These are phyloP conservation scores for Pituophis catenifer DNA, from an alignment of 2,113 vertebrate genomes.

Conservation along the genomic window DNA sequence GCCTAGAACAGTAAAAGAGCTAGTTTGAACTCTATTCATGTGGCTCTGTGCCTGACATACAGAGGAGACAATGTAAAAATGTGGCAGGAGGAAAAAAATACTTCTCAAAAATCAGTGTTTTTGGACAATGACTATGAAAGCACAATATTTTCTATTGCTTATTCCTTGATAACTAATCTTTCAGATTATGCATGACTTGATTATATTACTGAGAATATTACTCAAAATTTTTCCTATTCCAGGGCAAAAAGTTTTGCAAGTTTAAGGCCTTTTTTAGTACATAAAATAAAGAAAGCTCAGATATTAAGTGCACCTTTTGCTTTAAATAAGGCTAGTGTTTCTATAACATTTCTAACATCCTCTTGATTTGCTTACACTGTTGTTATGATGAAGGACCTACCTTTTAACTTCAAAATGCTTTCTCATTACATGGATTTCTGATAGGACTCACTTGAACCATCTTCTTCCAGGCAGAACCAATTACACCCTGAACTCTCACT, in stretches of 20 bases:
- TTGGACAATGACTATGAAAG: background rate
- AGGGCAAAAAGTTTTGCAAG: background rate
- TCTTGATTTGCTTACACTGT: background rate
- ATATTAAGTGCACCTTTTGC: background rate
- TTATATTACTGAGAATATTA: background rate
- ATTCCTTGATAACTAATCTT: background rate
- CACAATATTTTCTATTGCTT: background rate
- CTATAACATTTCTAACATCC: background rate
- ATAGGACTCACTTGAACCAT: constrained; percentile 5
- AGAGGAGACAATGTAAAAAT: background rate
- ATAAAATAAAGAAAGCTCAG: background rate
- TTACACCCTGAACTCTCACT: constrained; percentile 19
- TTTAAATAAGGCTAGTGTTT: background rate
- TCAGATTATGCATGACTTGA: background rate
- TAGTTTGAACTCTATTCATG: background rate
- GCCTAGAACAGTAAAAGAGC: background rate
- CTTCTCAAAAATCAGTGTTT: background rate
- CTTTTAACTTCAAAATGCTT: constrained; percentile 14
- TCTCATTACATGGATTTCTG: constrained; percentile 13
- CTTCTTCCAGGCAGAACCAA: constrained; percentile 11
- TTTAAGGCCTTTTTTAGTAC: background rate
- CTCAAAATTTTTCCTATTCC: background rate
- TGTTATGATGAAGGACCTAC: background rate
- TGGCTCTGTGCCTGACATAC: background rate
- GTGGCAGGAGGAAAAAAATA: background rate